Evolutionary conservation across 2,888 invertebrate genomes (phyloP).

Genomic region (Taenaris catops): DNA sequence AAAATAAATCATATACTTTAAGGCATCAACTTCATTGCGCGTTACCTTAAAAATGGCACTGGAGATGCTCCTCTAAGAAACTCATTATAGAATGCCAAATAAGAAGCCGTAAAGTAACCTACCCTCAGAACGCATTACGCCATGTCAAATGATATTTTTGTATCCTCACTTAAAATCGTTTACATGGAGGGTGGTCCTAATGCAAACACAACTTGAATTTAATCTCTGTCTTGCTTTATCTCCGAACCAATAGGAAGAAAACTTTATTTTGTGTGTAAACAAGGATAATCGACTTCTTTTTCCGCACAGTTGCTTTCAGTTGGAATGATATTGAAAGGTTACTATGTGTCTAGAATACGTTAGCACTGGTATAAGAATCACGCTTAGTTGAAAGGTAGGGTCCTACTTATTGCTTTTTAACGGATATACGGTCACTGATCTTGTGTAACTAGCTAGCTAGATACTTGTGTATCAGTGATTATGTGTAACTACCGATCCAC

Average conservation of each 20-base stretch:
- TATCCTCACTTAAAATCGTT: constrained; percentile 58
- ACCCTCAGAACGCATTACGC: constrained; percentile 64
- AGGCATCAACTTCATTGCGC: constrained; percentile 33
- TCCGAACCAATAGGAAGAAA: constrained; percentile 65
- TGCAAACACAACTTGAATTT: constrained; percentile 67
- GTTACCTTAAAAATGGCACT: constrained; percentile 49
- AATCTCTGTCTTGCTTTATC: constrained; percentile 68
- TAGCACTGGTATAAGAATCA: constrained; percentile 31
- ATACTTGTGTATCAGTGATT: too few species aligned
- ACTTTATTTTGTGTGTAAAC: constrained; percentile 73
- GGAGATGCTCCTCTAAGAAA: constrained; percentile 56
- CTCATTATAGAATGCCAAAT: constrained; percentile 71
- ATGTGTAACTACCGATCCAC: too few species aligned
- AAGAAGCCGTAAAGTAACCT: constrained; percentile 71
- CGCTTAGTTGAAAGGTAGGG: constrained; percentile 3
- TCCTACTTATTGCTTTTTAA: constrained; percentile 10
- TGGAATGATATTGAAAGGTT: constrained; percentile 57
- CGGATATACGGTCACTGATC: constrained; percentile 1
- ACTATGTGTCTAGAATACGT: constrained; percentile 57
- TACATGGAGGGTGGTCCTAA: constrained; percentile 55
- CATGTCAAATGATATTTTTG: constrained; percentile 73
- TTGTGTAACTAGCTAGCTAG: too few species aligned
- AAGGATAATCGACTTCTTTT: constrained; percentile 60
- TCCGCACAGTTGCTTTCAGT: constrained; percentile 46
- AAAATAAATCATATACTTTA: constrained; percentile 26